Evolutionary conservation across 2,113 vertebrate genomes (phyloP), one percentile per base, ranked within the genome.

Genomic region (Taurulus bubalis): DNA sequence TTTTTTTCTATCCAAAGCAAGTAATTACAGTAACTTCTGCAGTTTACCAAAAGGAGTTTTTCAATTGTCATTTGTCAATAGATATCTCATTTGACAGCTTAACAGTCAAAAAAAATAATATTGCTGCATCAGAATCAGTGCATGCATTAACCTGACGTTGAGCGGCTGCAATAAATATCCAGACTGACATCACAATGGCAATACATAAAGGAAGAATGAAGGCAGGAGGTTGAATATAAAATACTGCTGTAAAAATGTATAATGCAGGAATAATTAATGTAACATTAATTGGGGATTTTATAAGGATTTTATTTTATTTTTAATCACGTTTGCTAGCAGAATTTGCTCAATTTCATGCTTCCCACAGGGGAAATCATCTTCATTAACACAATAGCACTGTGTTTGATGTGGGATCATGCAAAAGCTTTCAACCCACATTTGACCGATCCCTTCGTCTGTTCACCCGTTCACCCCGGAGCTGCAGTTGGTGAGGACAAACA

Each of bases 321-420:
- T 71, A 83, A 87, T 86, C 63, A 59, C 56, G 68, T 76, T 55
- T 79, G 34, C 36, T 75, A 62, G 26, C 56, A 82, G 62, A 76
- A 75, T 68, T 60, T 81, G 6, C 69, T 38, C 56, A 77, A 64
- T 85, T 76, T 82, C 63, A 75, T 34, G 55, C 59, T 77, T 71
- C 76, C 51, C 80, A 20, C 81, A 62, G 32, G 69, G 79, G 84
- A 88, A 82, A 82, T 84, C 38, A 79, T 82, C 47, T 64, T 47
- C 28, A 71, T 79, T 66, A 15, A 40, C 45, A 68, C 26, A 26
- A 24, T 58, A 67, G 58, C 10, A 30, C 28, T 15, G 53, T 51
- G 59, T 83, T 75, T 75, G 66, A 81, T 76, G 75, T 78, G 51
- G 24, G 66, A 75, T 88, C 32, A 60, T 16, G 42, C 9, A 20